These are phyloP conservation scores for Galleria mellonella DNA, from an alignment of 1,140 invertebrate genomes.

Conservation along the genomic window DNA sequence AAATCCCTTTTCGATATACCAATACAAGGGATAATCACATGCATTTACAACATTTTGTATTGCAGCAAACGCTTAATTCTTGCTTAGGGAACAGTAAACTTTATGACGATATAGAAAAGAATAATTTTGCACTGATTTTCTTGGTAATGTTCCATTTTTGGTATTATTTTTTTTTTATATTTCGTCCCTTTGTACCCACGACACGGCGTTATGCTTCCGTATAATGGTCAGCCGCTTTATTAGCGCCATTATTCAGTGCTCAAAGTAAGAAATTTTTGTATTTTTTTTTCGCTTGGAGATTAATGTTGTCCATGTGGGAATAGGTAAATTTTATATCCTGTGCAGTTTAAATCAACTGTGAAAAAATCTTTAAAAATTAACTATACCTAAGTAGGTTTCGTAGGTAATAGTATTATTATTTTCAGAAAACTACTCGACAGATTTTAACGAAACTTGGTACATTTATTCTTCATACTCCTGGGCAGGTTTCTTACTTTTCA, in stretches of 20 bases:
- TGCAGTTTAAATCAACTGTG: neutral
- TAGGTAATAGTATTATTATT: too few relatives aligned
- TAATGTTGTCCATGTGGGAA: slow-evolving; percentile 2
- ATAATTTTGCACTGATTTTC: neutral
- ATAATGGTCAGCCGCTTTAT: slow-evolving; percentile 30
- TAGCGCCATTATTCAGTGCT: slow-evolving; percentile 12
- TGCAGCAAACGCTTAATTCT: neutral
- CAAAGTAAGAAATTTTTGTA: slow-evolving; percentile 4
- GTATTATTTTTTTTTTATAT: slow-evolving; percentile 8
- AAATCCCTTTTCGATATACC: slow-evolving; percentile 27
- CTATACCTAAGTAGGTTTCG: too few relatives aligned
- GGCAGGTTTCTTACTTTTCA: too few relatives aligned
- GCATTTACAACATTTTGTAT: slow-evolving; percentile 10
- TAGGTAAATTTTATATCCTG: neutral
- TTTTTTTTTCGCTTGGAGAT: slow-evolving; percentile 1
- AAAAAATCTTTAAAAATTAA: too few relatives aligned
- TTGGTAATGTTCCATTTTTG: neutral
- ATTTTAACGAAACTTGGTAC: too few relatives aligned
- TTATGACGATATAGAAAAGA: neutral
- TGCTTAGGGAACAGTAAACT: neutral
- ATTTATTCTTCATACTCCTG: too few relatives aligned
- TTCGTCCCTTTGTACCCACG: slow-evolving; percentile 1
- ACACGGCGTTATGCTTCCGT: slow-evolving; percentile 14
- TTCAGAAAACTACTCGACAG: too few relatives aligned
- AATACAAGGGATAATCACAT: slow-evolving; percentile 12